Base-by-base conservation (phyloP, 2,888 invertebrate species). In the Phrixothrix hirtus region DNA sequence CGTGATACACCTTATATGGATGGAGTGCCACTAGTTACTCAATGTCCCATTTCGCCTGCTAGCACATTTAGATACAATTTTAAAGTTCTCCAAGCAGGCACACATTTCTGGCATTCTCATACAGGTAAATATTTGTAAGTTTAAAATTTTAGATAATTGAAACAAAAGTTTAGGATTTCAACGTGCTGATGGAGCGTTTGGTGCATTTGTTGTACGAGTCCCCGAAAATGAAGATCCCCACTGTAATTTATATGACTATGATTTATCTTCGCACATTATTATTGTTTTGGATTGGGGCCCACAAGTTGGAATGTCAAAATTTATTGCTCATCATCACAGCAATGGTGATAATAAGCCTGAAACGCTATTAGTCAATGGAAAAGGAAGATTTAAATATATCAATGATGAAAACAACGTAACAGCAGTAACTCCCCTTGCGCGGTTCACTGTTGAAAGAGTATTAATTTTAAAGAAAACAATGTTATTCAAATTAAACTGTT, bases 101-200 rank as follows among this genome's bases (percentile, higher is more conserved):
- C 92, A 0, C 92, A 93, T 67, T 93, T 92, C 72, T 93, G 92
- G 89, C 88, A 88, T 66, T 87, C 87, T 2, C 88, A 88, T 67
- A 79, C 83, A 34, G 82, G 82, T 81, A 70, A 61, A 16, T 13
- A 3, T 14, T 11, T 14, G 5, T 14, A 32, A 10, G 7, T 7
- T n/a, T 14, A 5, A 11, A 14, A 13, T 32, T 14, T 32, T 32
- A 14, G 2, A 17, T 6, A 29, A 7, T 12, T 25, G 7, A 12
- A 27, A 4, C 15, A 5, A 10, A 11, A 17, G 42, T 42, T 75
- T 78, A 66, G 92, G 92, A 1, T 86, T 92, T 79, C 94, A 94
- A 77, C 77, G 93, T 10, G 89, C 89, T 1, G 93, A 94, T 65
- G 94, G 94, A 0, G 84, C 87, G 0, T 91, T 87, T 45, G 93